These are phyloP conservation scores for Malurus melanocephalus DNA, from an alignment of 2,113 vertebrate genomes.

Conservation along the genomic window DNA sequence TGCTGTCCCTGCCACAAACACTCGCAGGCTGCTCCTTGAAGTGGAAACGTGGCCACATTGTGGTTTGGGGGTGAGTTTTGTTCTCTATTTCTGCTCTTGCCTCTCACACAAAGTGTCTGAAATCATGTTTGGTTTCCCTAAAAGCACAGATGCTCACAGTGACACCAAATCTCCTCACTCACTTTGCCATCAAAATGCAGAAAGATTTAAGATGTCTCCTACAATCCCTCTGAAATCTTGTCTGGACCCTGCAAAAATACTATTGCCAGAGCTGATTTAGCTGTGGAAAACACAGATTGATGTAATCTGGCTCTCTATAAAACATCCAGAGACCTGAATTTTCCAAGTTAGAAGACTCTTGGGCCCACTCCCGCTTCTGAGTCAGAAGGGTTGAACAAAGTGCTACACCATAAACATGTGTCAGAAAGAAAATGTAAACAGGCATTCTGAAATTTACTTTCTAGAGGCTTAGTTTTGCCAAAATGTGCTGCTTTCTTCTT, in stretches of 20 bases:
- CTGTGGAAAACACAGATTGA: neutral
- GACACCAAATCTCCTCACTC: neutral
- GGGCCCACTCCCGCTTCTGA: neutral
- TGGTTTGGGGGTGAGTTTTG: neutral
- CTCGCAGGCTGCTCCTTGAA: rapidly evolving
- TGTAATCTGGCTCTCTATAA: neutral
- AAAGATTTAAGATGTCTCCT: neutral
- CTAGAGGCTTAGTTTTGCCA: neutral
- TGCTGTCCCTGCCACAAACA: neutral
- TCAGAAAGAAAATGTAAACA: slow-evolving; percentile 5
- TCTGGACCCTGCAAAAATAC: neutral
- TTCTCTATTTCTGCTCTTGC: neutral
- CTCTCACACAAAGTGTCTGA: neutral
- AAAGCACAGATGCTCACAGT: rapidly evolving
- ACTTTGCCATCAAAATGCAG: neutral
- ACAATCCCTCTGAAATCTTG: neutral
- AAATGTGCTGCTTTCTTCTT: neutral
- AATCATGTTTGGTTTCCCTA: neutral
- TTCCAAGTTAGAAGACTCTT: neutral
- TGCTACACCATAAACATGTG: neutral
- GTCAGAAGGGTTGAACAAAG: neutral
- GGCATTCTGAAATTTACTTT: neutral
- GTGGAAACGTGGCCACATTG: neutral
- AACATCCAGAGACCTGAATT: neutral
- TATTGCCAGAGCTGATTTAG: neutral